Percentiles rank a stretch among this genome's conserved stretches.
Conservation (phyloP, 2,888 invertebrate species). For the Hypselothyrea guttata region DNA sequence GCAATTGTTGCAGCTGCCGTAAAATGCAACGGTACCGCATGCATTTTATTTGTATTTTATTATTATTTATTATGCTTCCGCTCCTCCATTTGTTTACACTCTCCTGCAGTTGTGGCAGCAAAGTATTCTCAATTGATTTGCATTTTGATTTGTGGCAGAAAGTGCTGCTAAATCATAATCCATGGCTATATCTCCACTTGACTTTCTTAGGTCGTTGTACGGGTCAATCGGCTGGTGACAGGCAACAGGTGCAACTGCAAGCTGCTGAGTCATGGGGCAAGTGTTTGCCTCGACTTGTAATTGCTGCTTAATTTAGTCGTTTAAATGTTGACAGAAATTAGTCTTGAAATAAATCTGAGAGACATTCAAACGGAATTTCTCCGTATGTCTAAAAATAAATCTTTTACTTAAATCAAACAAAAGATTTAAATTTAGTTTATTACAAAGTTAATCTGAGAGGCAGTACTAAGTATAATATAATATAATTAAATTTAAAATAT, state of each 20-base stretch:
- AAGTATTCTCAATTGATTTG: constrained; percentile 49
- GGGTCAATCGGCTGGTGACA: constrained; percentile 4
- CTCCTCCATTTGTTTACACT: constrained; percentile 12
- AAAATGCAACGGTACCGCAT: constrained; percentile 37
- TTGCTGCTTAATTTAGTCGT: background rate
- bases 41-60: constrained; percentile 8
- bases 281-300: constrained; percentile 3
- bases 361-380: no score
- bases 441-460: no score
- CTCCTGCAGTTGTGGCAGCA: no score
- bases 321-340: background rate
- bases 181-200: no score
- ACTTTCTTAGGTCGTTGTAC: constrained; percentile 1
- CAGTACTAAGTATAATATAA: no score
- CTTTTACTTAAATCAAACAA: no score
- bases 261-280: constrained; percentile 2
- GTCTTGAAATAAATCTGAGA: no score
- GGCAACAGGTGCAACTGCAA: constrained; percentile 27
- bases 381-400: no score
- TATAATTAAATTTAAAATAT: no score
- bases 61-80: constrained; percentile 24
- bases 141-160: background rate
- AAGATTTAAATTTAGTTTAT: no score
- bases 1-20: no score
- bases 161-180: background rate